A percentile compares a stretch with the other conserved stretches of the same genome.
phyloP scores from a whole-genome alignment of 2,113 vertebrate species.

The Neodon shergylaensis region DNA sequence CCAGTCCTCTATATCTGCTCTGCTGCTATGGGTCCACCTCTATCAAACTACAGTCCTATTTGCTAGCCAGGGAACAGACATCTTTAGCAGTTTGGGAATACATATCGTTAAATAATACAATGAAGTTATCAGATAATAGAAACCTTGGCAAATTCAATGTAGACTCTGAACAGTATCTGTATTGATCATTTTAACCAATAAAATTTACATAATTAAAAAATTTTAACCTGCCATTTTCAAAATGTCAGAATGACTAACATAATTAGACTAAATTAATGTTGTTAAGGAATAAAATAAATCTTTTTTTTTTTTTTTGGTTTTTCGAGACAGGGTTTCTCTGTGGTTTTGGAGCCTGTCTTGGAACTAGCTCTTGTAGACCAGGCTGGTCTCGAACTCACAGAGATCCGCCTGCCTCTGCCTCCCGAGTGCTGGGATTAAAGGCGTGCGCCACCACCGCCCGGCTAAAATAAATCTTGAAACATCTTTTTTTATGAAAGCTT shows the following conservation, averaged over 20 bases:
- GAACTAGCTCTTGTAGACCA: too few species aligned
- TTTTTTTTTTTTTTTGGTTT: too few species aligned
- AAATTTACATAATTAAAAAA: not conserved
- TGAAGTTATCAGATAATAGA: not conserved
- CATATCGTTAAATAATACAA: not conserved
- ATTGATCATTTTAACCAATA: not conserved
- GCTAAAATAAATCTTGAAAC: not conserved
- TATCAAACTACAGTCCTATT: not conserved
- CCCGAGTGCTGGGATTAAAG: too few species aligned
- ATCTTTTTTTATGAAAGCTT: not conserved
- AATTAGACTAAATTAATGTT: not conserved
- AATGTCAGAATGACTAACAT: not conserved
- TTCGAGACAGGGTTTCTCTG: too few species aligned
- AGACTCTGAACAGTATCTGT: not conserved
- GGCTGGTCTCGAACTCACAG: too few species aligned
- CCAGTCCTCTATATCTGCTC: not conserved
- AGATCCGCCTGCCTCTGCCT: too few species aligned
- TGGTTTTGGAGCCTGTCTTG: too few species aligned
- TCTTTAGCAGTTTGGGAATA: not conserved
- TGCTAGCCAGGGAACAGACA: not conserved
- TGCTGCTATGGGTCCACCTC: not conserved
- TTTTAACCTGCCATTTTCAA: not conserved
- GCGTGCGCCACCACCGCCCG: too few species aligned
- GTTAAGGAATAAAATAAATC: not conserved
- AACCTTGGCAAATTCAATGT: not conserved